phyloP scores from a whole-genome alignment of 2,797 vertebrate species.

The Phoxinus dragarum region DNA sequence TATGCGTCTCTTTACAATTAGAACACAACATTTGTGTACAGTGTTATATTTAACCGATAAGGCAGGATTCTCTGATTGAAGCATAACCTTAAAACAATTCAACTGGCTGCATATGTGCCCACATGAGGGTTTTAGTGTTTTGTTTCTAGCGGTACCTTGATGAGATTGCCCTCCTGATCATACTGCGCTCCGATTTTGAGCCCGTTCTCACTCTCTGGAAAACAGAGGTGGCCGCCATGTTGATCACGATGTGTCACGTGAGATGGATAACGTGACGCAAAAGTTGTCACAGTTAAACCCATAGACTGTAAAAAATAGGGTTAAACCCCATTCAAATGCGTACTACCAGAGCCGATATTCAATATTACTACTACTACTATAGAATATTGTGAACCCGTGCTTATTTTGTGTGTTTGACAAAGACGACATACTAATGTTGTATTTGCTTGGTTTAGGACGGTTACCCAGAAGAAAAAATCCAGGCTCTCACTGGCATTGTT shows the following conservation, averaged over 20 bases:
- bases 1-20: not conserved
- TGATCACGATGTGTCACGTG: slow-evolving; percentile 39
- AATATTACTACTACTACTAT: too few relatives aligned
- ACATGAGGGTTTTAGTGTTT: not conserved
- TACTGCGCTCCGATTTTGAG: slow-evolving; percentile 79
- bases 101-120: not conserved
- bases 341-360: too few relatives aligned
- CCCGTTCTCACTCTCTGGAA: slow-evolving; percentile 80
- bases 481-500: not conserved
- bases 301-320: too few relatives aligned
- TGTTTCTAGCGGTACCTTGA: slow-evolving; percentile 71
- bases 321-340: not conserved
- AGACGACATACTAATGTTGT: not conserved
- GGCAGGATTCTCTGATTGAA: not conserved
- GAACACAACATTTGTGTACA: not conserved
- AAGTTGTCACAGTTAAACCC: not conserved
- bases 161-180: slow-evolving; percentile 82
- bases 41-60: not conserved
- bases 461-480: not conserved
- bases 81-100: not conserved
- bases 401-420: not conserved
- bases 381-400: not conserved
- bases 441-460: not conserved
- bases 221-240: slow-evolving; percentile 72
- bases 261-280: slow-evolving; percentile 23